Evolutionary conservation across 2,797 vertebrate genomes (phyloP).

Genomic region (Microchirus variegatus): DNA sequence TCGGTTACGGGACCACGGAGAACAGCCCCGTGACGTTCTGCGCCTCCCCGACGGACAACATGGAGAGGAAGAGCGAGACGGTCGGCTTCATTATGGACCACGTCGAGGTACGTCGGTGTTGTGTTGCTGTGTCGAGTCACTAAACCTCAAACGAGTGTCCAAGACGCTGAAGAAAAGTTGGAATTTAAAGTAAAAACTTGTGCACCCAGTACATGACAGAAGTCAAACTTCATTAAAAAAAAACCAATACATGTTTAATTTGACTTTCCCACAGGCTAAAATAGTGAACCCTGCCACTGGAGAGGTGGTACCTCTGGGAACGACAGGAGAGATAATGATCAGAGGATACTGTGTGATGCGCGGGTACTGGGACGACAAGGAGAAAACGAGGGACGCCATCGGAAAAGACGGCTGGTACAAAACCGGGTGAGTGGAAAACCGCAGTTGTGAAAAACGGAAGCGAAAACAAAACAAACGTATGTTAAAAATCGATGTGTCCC

Average conservation of each 20-base stretch:
- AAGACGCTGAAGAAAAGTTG: not conserved
- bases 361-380: conserved; percentile 88
- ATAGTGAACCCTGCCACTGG: conserved; percentile 81
- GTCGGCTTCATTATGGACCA: conserved; percentile 87
- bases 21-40: conserved; percentile 95
- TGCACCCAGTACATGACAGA: not conserved
- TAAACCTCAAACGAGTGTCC: not conserved
- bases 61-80: conserved; percentile 80
- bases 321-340: conserved; percentile 86
- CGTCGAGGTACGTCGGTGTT: conserved; percentile 82
- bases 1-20: conserved; percentile 94
- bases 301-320: conserved; percentile 77
- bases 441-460: not conserved
- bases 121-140: not conserved
- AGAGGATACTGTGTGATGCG: conserved; percentile 93
- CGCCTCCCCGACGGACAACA: conserved; percentile 78
- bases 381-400: conserved; percentile 84
- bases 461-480: not conserved
- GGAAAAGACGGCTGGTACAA: conserved; percentile 88
- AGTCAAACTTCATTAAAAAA: not conserved
- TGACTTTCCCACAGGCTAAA: conserved; percentile 82
- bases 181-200: not conserved
- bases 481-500: not conserved
- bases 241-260: not conserved
- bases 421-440: conserved; percentile 91